Conservation (phyloP, 2,797 vertebrate genomes). For the Meriones psammophilus region DNA sequence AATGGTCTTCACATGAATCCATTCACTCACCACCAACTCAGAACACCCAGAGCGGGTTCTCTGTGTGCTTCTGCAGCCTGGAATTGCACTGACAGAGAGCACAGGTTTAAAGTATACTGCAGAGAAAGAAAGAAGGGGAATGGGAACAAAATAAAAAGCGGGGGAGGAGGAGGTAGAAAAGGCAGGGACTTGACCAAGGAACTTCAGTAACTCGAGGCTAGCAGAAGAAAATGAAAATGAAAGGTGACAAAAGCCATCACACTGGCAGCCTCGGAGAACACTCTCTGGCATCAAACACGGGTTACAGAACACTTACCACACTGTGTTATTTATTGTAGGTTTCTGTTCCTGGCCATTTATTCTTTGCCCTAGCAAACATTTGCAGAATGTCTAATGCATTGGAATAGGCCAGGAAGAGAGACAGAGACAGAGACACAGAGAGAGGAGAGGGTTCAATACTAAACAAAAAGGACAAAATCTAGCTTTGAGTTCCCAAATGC, state of each 20-base stretch:
- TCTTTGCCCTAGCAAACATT: background rate
- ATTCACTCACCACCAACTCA: background rate
- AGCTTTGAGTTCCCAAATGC: constrained; percentile 57
- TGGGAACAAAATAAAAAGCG: background rate
- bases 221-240: background rate
- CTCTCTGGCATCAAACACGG: background rate
- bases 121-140: background rate
- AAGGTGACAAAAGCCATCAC: background rate
- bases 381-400: background rate
- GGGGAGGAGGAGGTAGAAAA: background rate
- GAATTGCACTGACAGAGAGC: background rate
- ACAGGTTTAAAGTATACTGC: background rate
- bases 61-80: background rate
- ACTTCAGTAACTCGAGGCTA: background rate
- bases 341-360: background rate
- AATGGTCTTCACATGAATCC: background rate
- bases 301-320: background rate
- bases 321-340: background rate
- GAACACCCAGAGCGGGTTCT: background rate
- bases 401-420: background rate
- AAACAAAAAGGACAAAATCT: constrained; percentile 46
- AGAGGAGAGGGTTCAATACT: background rate
- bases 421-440: background rate
- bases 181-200: background rate
- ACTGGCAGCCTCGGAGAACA: background rate